Evolutionary conservation across 1,140 invertebrate genomes (phyloP).

Genomic region (Bombus ignitus): DNA sequence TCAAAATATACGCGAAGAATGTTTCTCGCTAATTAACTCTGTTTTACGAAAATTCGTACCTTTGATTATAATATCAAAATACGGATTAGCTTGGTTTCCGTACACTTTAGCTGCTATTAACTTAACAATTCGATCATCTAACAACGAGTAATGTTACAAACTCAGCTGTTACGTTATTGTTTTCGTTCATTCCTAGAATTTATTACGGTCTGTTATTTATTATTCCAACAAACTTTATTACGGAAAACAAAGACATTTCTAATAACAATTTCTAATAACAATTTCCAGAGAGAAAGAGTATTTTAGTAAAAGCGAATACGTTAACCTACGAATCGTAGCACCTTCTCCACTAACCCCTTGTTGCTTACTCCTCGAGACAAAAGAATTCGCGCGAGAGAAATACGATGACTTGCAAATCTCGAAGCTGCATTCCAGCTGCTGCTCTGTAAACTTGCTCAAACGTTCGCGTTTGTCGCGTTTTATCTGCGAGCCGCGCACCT

Average conservation of each 20-base stretch:
- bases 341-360: not conserved
- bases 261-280: not conserved
- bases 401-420: not conserved
- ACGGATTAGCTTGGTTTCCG: too few species aligned
- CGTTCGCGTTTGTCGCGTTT: not conserved
- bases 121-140: not conserved
- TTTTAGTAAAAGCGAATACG: not conserved
- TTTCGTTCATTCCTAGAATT: not conserved
- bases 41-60: too few species aligned
- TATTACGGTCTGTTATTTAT: not conserved
- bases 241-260: too few species aligned
- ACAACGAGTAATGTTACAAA: not conserved
- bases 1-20: too few species aligned
- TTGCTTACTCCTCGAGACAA: not conserved
- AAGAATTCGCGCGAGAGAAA: not conserved
- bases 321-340: not conserved
- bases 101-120: too few species aligned
- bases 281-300: not conserved
- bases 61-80: too few species aligned
- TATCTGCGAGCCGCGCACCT: not conserved
- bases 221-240: not conserved
- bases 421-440: not conserved
- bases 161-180: too few species aligned
- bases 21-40: too few species aligned
- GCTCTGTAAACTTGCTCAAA: not conserved